These are phyloP conservation scores for Prorops nasuta DNA, from an alignment of 1,140 invertebrate genomes.

Conservation along the genomic window DNA sequence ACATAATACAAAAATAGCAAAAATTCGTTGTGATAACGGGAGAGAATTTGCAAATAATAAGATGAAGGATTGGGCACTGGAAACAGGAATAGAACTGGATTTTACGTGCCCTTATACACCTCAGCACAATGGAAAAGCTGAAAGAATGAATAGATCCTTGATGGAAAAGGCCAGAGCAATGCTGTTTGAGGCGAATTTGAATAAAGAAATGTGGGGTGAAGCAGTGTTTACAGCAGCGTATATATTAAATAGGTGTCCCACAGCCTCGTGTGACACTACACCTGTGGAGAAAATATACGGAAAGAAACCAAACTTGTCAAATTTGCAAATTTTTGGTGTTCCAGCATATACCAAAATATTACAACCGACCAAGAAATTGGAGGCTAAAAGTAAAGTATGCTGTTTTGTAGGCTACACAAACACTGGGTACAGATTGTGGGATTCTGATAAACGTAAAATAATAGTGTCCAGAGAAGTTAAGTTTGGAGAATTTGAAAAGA, in stretches of 20 bases:
- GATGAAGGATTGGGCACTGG: not conserved
- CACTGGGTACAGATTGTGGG: conserved; percentile 7
- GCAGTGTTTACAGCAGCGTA: not conserved
- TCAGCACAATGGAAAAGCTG: not conserved
- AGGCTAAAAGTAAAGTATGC: not conserved
- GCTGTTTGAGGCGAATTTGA: not conserved
- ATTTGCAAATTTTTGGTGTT: conserved; percentile 36
- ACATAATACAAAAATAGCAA: not conserved
- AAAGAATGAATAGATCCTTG: not conserved
- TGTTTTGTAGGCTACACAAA: not conserved
- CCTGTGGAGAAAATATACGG: conserved; percentile 27
- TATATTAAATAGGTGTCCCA: not conserved
- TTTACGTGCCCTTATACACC: not conserved
- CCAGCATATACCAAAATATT: conserved; percentile 27
- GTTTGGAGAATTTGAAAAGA: not conserved
- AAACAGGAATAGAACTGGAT: not conserved
- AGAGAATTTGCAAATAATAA: not conserved
- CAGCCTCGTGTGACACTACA: conserved; percentile 7
- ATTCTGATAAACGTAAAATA: conserved; percentile 21
- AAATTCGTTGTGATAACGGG: not conserved
- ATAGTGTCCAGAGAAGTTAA: conserved; percentile 16
- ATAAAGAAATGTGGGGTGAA: conserved; percentile 9
- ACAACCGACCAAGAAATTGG: conserved; percentile 21
- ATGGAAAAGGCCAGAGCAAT: conserved; percentile 1
- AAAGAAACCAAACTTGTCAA: conserved; percentile 25